Conservation (phyloP, 2,113 vertebrate species). For the Etia nguti region DNA sequence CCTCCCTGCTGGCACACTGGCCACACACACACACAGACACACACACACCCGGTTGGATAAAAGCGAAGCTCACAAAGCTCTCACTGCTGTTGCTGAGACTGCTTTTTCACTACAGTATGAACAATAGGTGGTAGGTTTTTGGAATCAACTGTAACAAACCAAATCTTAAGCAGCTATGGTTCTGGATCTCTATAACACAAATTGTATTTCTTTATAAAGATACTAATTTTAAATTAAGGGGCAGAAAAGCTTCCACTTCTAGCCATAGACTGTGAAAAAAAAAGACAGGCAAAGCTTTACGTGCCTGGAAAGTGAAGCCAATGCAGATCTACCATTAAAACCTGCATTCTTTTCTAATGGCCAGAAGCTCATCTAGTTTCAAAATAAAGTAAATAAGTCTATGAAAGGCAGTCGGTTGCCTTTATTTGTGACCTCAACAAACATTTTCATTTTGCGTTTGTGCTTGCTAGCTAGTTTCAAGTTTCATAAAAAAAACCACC, state of each 20-base stretch:
- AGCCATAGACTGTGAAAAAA: not conserved
- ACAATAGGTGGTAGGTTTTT: constrained; percentile 13
- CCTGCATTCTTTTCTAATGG: not conserved
- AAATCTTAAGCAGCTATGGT: not conserved
- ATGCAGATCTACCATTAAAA: not conserved
- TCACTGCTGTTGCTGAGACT: constrained; percentile 44
- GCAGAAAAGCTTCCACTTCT: not conserved
- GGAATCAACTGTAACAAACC: constrained; percentile 4
- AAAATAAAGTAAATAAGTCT: not conserved
- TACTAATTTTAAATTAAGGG: not conserved
- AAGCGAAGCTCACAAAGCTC: constrained; percentile 44
- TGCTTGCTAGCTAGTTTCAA: not conserved
- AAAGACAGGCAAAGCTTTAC: not conserved
- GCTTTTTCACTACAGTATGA: constrained; percentile 39
- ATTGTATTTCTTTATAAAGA: not conserved
- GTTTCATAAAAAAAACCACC: not conserved
- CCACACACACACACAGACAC: not conserved
- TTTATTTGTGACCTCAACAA: not conserved
- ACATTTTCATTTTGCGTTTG: not conserved
- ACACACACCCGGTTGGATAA: constrained; percentile 3
- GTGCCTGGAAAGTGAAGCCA: not conserved
- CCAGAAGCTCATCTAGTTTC: not conserved
- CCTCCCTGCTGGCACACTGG: constrained; percentile 30
- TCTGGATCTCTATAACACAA: not conserved
- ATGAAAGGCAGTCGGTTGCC: not conserved